Conservation (phyloP, 2,797 vertebrate species). For the Macrochelys suwanniensis region DNA sequence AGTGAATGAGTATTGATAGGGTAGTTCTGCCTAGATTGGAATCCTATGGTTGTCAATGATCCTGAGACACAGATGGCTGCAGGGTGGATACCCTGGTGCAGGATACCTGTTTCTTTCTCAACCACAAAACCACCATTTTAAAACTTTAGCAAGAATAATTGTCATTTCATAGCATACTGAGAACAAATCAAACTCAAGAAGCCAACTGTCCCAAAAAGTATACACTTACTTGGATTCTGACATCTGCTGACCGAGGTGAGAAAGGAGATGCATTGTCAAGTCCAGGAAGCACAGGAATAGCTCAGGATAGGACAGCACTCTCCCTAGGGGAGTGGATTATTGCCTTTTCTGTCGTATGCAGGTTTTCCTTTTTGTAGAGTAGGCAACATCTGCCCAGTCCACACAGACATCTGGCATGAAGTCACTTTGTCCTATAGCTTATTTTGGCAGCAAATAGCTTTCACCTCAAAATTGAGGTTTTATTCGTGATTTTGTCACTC, state of each 20-base stretch:
- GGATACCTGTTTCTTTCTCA: neutral
- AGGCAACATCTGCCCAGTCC: neutral
- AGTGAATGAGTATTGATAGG: neutral
- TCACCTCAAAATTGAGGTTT: neutral
- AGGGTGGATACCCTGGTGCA: no score
- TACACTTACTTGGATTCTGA: neutral
- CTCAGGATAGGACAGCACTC: neutral
- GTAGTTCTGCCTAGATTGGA: neutral
- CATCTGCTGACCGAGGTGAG: neutral
- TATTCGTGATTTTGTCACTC: constrained; percentile 27
- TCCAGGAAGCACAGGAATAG: neutral
- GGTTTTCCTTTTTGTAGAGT: neutral
- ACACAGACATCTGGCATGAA: neutral
- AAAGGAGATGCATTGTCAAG: neutral
- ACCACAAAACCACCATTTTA: neutral
- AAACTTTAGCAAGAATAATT: neutral
- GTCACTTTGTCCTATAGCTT: constrained; percentile 24
- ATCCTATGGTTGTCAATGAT: neutral
- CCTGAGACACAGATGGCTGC: neutral
- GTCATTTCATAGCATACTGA: neutral
- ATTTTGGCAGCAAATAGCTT: constrained; percentile 12
- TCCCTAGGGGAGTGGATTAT: neutral
- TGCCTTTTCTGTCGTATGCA: neutral
- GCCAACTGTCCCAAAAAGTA: neutral
- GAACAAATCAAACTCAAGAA: neutral